Base-by-base conservation (phyloP, 2,797 vertebrate genomes). In the Malurus splendens region DNA sequence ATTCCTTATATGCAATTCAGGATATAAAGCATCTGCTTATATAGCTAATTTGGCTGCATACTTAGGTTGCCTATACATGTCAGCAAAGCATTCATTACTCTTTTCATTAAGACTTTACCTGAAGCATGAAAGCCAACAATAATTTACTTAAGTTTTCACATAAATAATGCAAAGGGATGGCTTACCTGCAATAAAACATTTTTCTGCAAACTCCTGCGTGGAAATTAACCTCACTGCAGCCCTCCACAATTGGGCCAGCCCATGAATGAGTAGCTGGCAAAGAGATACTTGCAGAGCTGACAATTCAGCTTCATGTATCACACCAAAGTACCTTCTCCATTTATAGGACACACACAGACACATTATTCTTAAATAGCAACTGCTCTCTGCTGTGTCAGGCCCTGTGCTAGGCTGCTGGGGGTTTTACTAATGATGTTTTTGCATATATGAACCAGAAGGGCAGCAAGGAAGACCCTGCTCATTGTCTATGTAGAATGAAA, bases 21-120 rank as follows among this genome's bases (percentile, higher is more conserved):
- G 84, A 90, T 81, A 81, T 72, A 74, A 93, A 88, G 64, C 88
- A 92, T 82, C 72, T 94, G 67, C 52, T 82, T 79, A 83, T 64
- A 76, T 68, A 92, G 81, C 81, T 93, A 80, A 94, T 94, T 95
- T 95, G 87, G 89, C 88, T 95, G 81, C 78, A 80, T 86, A 52
- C 59, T 94, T 73, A 52, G 65, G 62, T 45, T 81, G 56, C 59
- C 55, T 90, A 41, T 75, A 51, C 83, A 68, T 52, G 83, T 81
- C 90, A 94, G 79, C 86, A 93, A 81, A 93, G 70, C 90, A 81
- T 93, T 94, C 87, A 87, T 91, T 93, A 86, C 79, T 84, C 71
- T 70, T 88, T 93, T 89, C 92, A 94, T 95, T 94, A 94, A 94
- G 93, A 75, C 71, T 72, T 92, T 78, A 93, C 90, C 87, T 96